A percentile compares a stretch with the other conserved stretches of the same genome.
phyloP scores from a whole-genome alignment of 2,797 vertebrate genomes.

The Trematomus bernacchii region DNA sequence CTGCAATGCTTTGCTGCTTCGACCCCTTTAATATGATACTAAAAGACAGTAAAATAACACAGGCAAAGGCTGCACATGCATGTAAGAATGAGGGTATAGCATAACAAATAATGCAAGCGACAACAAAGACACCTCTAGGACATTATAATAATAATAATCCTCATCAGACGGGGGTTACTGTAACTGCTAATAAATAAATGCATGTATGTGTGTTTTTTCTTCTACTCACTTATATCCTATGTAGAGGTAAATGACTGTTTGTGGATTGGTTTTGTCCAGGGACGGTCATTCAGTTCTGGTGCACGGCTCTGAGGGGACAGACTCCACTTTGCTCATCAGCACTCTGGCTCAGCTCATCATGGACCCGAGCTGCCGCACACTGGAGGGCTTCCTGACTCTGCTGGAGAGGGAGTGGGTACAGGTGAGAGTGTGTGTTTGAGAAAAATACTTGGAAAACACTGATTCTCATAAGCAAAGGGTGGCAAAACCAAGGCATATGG shows the following conservation, averaged over 20 bases:
- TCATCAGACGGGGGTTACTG: too few relatives aligned
- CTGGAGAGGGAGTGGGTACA: conserved; percentile 92
- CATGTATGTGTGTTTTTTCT: neutral
- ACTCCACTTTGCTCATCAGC: conserved; percentile 89
- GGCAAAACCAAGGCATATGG: neutral
- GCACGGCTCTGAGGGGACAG: conserved; percentile 89
- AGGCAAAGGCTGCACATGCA: too few relatives aligned
- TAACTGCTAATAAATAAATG: conserved; percentile 2
- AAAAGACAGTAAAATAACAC: too few relatives aligned
- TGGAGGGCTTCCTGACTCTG: conserved; percentile 89
- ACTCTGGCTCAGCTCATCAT: conserved; percentile 92
- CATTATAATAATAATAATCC: too few relatives aligned
- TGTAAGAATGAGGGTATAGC: too few relatives aligned
- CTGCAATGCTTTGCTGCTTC: too few relatives aligned
- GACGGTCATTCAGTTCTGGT: conserved; percentile 88
- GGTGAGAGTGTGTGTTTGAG: conserved; percentile 69
- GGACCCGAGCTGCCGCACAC: conserved; percentile 86
- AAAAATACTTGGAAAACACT: too few relatives aligned
- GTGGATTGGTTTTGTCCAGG: conserved; percentile 69
- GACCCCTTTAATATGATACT: too few relatives aligned
- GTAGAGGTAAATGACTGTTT: neutral
- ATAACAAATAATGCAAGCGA: too few relatives aligned
- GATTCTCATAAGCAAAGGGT: too few relatives aligned
- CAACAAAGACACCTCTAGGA: too few relatives aligned
- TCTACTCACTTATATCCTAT: too few relatives aligned